phyloP scores from a whole-genome alignment of 2,797 vertebrate species.

The Sebastolobus altivelis region DNA sequence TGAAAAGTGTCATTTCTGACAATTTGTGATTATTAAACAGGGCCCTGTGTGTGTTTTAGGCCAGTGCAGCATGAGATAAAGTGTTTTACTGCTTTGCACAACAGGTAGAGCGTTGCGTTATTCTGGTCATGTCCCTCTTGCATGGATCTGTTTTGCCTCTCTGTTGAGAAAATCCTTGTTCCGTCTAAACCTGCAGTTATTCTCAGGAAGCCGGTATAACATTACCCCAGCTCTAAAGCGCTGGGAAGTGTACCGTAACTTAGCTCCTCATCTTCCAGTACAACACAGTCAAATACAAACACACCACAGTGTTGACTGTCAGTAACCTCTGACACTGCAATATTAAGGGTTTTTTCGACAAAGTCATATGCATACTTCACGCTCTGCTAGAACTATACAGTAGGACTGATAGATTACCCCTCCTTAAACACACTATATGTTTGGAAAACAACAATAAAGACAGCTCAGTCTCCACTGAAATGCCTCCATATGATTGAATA shows the following conservation, averaged over 20 bases:
- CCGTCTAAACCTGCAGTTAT: slow-evolving; percentile 42
- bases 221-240: slow-evolving; percentile 34
- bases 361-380: neutral
- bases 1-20: slow-evolving; percentile 23
- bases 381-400: slow-evolving; percentile 18
- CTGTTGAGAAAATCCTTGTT: slow-evolving; percentile 54
- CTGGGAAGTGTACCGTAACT: slow-evolving; percentile 39
- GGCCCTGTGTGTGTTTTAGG: slow-evolving; percentile 6
- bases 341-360: neutral
- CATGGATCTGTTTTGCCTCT: slow-evolving; percentile 57
- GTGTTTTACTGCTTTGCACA: slow-evolving; percentile 22
- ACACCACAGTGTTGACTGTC: slow-evolving; percentile 31
- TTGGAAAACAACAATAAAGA: slow-evolving; percentile 53
- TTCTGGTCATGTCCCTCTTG: slow-evolving; percentile 31
- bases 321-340: slow-evolving; percentile 19
- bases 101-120: slow-evolving; percentile 46
- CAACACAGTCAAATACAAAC: slow-evolving; percentile 60
- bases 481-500: slow-evolving; percentile 56
- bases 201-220: slow-evolving; percentile 57
- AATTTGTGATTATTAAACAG: slow-evolving; percentile 29
- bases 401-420: slow-evolving; percentile 14
- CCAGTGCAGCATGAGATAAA: slow-evolving; percentile 13
- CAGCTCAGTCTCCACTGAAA: slow-evolving; percentile 44
- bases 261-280: slow-evolving; percentile 41
- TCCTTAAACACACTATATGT: slow-evolving; percentile 27